Percentiles rank a stretch among this genome's conserved stretches.
Evolutionary conservation across 2,113 vertebrate genomes (phyloP).

Genomic region (Polyodon spathula): DNA sequence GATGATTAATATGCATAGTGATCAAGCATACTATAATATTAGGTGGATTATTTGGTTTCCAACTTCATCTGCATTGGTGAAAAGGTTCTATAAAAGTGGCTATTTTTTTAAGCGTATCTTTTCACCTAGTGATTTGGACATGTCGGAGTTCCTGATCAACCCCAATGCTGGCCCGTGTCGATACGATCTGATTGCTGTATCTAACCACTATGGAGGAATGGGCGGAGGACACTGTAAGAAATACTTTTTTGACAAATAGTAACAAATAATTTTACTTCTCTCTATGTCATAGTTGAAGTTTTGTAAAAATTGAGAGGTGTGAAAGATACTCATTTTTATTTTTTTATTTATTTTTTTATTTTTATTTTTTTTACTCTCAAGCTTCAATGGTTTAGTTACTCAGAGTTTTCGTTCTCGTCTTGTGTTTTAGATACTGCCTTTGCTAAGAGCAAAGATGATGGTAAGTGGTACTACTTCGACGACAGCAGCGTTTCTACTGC

Average conservation of each 20-base stretch:
- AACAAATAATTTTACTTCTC: background rate
- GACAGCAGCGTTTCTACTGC: conserved; percentile 90
- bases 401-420: background rate
- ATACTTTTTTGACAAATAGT: background rate
- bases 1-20: too few relatives aligned
- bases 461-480: conserved; percentile 96
- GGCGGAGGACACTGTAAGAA: conserved; percentile 96
- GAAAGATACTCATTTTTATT: too few relatives aligned
- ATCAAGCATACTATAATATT: too few relatives aligned
- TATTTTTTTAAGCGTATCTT: conserved; percentile 3
- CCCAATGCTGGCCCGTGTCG: conserved; percentile 87
- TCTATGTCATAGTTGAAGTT: too few relatives aligned
- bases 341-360: too few relatives aligned
- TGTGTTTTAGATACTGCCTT: conserved; percentile 80
- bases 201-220: conserved; percentile 98
- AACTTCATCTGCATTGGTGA: too few relatives aligned
- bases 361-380: too few relatives aligned
- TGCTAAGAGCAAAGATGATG: conserved; percentile 90
- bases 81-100: background rate
- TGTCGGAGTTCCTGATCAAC: conserved; percentile 97
- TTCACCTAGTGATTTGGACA: conserved; percentile 81
- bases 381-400: too few relatives aligned
- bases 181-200: conserved; percentile 96
- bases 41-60: too few relatives aligned
- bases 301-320: background rate